Base-by-base conservation (phyloP, 2,888 invertebrate species). In the Drosophila aldrichi region DNA sequence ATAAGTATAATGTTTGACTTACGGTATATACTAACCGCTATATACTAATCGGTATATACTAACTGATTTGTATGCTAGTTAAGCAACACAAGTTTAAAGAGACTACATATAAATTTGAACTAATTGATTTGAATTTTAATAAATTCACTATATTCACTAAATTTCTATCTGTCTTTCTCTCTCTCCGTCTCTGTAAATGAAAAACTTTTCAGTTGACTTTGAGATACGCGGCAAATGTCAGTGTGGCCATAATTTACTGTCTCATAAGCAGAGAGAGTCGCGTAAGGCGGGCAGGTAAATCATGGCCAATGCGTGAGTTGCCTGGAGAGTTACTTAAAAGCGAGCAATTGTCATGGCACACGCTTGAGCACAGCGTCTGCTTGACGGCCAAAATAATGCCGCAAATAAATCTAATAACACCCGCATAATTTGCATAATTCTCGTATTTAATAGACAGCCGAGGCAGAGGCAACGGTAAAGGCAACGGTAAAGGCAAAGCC, bases 391-490 rank as follows among this genome's bases (percentile, higher is more conserved):
- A 70, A 70, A 70, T 88, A 88, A 77, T 74, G 83, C 73, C 81
- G 61, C 73, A 90, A 90, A 87, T 87, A 87, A 87, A 88, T 88
- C 88, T 88, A 86, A 89, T 90, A 82, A 86, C 68, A 67, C 88
- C 75, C 66, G 80, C 86, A 84, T 89, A 88, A 89, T 89, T 89
- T 89, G 82, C 90, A 90, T 89, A 89, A 89, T 90, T 89, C 83
- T 80, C 90, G 81, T 89, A 89, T 89, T 82, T 86, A 89, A 89
- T 84, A 83, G 82, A 86, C 72, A 75, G 20, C 3, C 43, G 7
- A 7, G 20, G 43, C 20, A 20, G 38, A 46, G 58, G 57, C 29
- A 48, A 43, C 6, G 43, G 43, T 12, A 43, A 44, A 46, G 58
- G 57, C 29, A 48, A 43, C 6, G 43, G 43, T 12, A 43, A 44